Conservation (phyloP, 2,797 vertebrate species). For the Chloroceryle inda region DNA sequence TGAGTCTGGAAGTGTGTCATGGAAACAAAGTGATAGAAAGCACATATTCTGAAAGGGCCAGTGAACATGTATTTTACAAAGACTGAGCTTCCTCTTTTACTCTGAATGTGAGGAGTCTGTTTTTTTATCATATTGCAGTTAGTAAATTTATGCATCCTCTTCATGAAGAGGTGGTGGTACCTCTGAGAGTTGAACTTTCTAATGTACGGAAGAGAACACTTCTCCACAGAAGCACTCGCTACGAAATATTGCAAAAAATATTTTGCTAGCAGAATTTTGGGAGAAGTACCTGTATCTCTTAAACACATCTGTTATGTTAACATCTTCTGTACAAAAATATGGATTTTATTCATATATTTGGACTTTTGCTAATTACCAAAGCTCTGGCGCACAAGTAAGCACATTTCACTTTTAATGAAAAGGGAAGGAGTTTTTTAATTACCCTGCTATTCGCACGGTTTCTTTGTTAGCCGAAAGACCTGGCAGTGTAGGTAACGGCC, state of each 20-base stretch:
- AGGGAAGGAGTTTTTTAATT: not conserved
- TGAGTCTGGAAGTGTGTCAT: not conserved
- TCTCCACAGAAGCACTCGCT: not conserved
- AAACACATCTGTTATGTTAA: not conserved
- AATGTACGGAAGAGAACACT: not conserved
- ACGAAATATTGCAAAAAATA: not conserved
- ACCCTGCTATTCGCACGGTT: not conserved
- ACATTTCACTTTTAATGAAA: not conserved
- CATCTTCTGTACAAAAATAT: not conserved
- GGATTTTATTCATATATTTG: not conserved
- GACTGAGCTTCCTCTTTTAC: not conserved
- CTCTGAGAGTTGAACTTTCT: not conserved
- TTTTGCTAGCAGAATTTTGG: not conserved
- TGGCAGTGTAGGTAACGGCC: rapidly evolving
- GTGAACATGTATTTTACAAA: not conserved
- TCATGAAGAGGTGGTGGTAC: not conserved
- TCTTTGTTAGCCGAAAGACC: not conserved
- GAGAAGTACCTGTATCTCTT: not conserved
- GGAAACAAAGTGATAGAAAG: not conserved
- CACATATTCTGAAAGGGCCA: not conserved
- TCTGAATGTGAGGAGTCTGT: not conserved
- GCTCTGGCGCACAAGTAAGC: not conserved
- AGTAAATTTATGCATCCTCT: not conserved
- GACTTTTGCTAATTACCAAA: not conserved
- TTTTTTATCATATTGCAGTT: not conserved